phyloP scores from a whole-genome alignment of 2,888 invertebrate species.

The Pherbina coryleti region DNA sequence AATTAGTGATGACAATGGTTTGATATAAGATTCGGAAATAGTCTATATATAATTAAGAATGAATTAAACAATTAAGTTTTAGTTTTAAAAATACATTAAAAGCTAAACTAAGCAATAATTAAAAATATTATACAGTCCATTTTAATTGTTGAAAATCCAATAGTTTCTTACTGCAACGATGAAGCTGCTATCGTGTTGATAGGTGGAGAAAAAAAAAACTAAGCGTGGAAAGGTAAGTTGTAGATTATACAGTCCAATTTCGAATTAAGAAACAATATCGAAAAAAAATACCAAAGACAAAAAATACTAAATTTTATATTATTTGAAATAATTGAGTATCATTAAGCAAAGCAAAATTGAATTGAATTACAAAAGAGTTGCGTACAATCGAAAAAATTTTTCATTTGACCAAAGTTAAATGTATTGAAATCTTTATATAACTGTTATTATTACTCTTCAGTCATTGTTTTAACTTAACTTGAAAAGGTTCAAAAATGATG shows the following conservation, averaged over 20 bases:
- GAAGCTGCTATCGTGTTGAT: too few species aligned
- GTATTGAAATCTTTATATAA: too few species aligned
- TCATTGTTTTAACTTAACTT: too few species aligned
- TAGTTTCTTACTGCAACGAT: neutral
- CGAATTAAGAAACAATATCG: neutral
- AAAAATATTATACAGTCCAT: slow-evolving; percentile 28
- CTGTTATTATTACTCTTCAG: too few species aligned
- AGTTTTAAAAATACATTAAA: neutral
- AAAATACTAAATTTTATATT: neutral
- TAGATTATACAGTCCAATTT: neutral
- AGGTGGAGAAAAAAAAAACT: neutral
- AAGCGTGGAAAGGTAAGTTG: too few species aligned
- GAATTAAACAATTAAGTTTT: neutral
- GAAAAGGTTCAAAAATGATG: too few species aligned
- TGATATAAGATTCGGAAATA: neutral
- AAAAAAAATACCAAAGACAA: neutral
- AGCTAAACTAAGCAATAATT: neutral
- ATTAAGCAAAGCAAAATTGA: too few species aligned
- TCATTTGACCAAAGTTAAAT: too few species aligned
- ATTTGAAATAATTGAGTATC: neutral
- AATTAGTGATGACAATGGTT: neutral
- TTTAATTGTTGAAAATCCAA: neutral
- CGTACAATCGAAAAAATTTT: too few species aligned
- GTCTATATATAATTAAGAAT: slow-evolving; percentile 6
- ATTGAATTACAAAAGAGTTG: too few species aligned